These are phyloP conservation scores for Heliconius hermathena DNA, from an alignment of 1,140 invertebrate species.

Conservation along the genomic window DNA sequence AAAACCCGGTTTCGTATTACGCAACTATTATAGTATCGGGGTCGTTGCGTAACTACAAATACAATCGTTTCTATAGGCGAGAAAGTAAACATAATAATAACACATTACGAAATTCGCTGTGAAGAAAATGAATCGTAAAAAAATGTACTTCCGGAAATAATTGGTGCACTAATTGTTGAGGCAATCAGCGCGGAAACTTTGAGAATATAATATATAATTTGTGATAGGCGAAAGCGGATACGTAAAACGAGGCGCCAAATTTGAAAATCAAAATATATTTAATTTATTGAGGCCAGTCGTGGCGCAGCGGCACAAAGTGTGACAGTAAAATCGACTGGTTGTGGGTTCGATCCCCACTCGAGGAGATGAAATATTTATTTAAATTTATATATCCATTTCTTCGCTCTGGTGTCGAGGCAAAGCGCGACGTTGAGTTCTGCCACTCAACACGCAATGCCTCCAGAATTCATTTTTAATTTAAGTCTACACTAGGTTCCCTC, in stretches of 20 bases:
- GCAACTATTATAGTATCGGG: conserved; percentile 14
- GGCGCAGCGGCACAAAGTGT: too few relatives aligned
- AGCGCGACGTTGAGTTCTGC: too few relatives aligned
- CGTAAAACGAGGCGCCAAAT: neutral
- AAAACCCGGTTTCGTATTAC: neutral
- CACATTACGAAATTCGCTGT: conserved; percentile 38
- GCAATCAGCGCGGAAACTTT: conserved; percentile 50
- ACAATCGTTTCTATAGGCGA: conserved; percentile 29
- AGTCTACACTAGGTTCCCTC: too few relatives aligned
- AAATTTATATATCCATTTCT: too few relatives aligned
- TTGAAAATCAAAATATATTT: too few relatives aligned
- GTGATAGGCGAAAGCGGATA: neutral
- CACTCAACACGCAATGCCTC: too few relatives aligned
- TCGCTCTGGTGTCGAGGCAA: too few relatives aligned
- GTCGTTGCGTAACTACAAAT: conserved; percentile 14
- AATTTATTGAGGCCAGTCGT: too few relatives aligned
- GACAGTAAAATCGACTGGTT: too few relatives aligned
- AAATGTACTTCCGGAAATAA: conserved; percentile 42
- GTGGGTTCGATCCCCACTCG: too few relatives aligned
- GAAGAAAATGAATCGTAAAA: conserved; percentile 30
- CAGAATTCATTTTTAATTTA: too few relatives aligned
- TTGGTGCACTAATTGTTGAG: conserved; percentile 25
- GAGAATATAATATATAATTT: neutral
- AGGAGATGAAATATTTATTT: too few relatives aligned
- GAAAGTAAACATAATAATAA: conserved; percentile 39